phyloP scores from a whole-genome alignment of 2,113 vertebrate species.

The Phalacrocorax pelagicus region DNA sequence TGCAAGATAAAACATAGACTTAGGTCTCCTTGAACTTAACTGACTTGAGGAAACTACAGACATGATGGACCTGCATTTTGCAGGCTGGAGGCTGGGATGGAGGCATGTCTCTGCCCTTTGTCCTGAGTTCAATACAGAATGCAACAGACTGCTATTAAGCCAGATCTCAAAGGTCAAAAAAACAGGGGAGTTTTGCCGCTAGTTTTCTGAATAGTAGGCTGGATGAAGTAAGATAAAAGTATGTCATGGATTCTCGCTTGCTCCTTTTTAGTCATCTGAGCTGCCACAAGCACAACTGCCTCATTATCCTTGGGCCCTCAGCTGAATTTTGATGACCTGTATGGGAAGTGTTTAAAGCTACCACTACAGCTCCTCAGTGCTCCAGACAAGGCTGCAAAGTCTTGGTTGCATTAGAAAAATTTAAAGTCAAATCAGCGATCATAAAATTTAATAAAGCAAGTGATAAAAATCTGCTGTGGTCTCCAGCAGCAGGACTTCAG shows the following conservation, averaged over 20 bases:
- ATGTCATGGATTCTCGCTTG: neutral
- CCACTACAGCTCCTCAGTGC: neutral
- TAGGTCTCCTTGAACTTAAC: slow-evolving; percentile 1
- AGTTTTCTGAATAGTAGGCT: neutral
- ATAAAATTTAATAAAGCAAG: neutral
- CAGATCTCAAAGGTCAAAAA: neutral
- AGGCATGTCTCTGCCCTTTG: neutral
- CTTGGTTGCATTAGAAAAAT: neutral
- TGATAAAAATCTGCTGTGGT: neutral
- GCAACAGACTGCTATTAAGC: neutral
- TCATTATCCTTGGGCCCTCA: neutral
- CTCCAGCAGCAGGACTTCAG: neutral
- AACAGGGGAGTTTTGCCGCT: neutral
- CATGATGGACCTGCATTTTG: neutral
- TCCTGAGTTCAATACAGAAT: neutral
- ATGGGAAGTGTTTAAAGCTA: neutral
- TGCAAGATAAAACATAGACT: neutral
- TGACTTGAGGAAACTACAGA: neutral
- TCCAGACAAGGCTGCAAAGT: neutral
- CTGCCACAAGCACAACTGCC: neutral
- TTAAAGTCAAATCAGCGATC: neutral
- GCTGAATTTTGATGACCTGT: neutral
- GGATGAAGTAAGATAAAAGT: neutral
- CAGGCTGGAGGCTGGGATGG: neutral
- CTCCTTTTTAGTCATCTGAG: neutral